phyloP scores from a whole-genome alignment of 2,797 vertebrate species.

The Sardinella longiceps region DNA sequence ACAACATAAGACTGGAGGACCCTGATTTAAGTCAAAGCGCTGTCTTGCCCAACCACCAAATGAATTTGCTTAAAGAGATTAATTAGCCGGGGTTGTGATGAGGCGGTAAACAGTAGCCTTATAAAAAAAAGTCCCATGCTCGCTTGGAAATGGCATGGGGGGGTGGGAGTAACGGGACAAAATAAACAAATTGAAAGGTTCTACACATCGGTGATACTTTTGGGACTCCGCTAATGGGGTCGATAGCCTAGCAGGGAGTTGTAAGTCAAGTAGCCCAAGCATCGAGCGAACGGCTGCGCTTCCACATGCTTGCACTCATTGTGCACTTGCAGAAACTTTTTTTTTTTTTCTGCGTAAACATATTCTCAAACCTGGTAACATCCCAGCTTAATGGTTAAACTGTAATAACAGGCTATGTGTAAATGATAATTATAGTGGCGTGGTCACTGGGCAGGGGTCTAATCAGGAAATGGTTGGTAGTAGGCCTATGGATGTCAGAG shows the following conservation, averaged over 20 bases:
- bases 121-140: conserved; percentile 11
- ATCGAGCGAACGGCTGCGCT: not conserved
- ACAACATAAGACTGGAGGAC: not conserved
- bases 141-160: conserved; percentile 17
- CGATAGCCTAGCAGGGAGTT: conserved; percentile 9
- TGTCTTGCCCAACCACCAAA: not conserved
- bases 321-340: not conserved
- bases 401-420: not conserved
- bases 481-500: not conserved
- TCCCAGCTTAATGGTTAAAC: not conserved
- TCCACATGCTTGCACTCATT: conserved; percentile 11
- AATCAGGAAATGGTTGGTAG: not conserved
- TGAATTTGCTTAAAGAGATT: conserved; percentile 32
- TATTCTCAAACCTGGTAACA: not conserved
- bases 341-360: not conserved
- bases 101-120: conserved; percentile 26
- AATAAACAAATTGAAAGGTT: conserved; percentile 16
- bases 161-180: not conserved
- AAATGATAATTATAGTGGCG: not conserved
- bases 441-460: not conserved
- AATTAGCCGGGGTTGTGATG: conserved; percentile 22
- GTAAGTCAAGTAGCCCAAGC: conserved; percentile 8
- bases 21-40: not conserved
- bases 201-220: conserved; percentile 15
- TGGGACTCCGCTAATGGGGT: not conserved